Evolutionary conservation across 2,797 vertebrate genomes (phyloP).

Genomic region (Ispidina lecontei): DNA sequence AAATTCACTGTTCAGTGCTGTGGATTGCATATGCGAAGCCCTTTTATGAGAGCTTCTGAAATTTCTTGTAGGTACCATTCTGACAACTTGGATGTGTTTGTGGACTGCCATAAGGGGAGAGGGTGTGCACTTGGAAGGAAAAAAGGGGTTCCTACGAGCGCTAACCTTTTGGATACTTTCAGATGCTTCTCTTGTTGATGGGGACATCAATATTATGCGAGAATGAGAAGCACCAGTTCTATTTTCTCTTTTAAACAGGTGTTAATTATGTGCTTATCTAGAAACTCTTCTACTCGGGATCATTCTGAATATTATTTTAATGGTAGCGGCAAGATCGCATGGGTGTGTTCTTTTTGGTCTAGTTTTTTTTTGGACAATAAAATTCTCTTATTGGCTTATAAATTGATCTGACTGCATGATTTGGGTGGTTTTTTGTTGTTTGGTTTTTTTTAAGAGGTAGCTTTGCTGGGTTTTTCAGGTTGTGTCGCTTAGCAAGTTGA

Average conservation of each 20-base stretch:
- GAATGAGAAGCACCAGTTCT: slow-evolving; percentile 17
- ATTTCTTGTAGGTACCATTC: slow-evolving; percentile 58
- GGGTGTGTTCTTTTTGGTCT: slow-evolving; percentile 1
- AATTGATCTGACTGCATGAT: neutral
- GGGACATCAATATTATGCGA: slow-evolving; percentile 14
- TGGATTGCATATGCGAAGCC: slow-evolving; percentile 74
- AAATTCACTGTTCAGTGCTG: slow-evolving; percentile 78
- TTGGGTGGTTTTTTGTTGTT: neutral
- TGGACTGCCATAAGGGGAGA: slow-evolving; percentile 22
- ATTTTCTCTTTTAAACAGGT: neutral
- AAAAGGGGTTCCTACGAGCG: slow-evolving; percentile 9
- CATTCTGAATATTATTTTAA: neutral
- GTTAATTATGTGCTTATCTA: slow-evolving; percentile 51
- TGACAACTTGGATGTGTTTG: slow-evolving; percentile 46
- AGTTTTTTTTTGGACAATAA: slow-evolving; percentile 65
- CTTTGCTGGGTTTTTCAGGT: neutral
- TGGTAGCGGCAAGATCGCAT: neutral
- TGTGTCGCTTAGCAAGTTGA: neutral
- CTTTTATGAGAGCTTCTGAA: slow-evolving; percentile 68
- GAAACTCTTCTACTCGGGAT: neutral
- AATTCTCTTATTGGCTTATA: slow-evolving; percentile 18
- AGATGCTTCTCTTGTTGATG: neutral
- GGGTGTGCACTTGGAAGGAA: slow-evolving; percentile 59
- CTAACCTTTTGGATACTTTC: slow-evolving; percentile 51
- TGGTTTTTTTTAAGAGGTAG: neutral